Evolutionary conservation across 2,888 invertebrate genomes (phyloP).

Genomic region (Cheilosia vernalis): DNA sequence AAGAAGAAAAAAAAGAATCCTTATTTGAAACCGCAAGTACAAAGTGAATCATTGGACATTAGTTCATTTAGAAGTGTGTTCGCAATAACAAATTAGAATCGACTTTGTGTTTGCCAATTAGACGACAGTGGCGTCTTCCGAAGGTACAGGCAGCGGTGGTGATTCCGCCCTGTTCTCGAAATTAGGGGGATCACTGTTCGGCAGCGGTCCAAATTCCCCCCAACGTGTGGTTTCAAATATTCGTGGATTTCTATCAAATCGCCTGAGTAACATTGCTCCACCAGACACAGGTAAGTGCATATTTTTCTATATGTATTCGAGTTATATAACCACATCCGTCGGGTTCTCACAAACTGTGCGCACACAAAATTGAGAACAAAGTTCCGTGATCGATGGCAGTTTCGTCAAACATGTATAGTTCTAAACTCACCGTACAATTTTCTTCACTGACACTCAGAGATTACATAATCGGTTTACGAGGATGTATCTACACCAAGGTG

Average conservation of each 20-base stretch:
- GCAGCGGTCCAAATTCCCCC: slow-evolving; percentile 87
- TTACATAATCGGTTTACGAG: slow-evolving; percentile 48
- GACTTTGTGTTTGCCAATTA: slow-evolving; percentile 57
- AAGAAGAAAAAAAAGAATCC: slow-evolving; percentile 41
- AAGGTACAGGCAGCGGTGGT: slow-evolving; percentile 84
- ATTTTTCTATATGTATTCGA: slow-evolving; percentile 16
- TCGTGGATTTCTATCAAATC: slow-evolving; percentile 88
- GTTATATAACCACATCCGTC: slow-evolving; percentile 38
- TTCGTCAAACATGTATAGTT: neutral
- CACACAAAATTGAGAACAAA: neutral
- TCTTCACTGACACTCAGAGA: slow-evolving; percentile 11
- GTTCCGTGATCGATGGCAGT: slow-evolving; percentile 37
- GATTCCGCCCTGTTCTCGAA: slow-evolving; percentile 86
- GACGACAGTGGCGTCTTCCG: slow-evolving; percentile 84
- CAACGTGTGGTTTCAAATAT: slow-evolving; percentile 89
- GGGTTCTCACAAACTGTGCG: slow-evolving; percentile 15
- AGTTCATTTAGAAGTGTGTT: slow-evolving; percentile 48
- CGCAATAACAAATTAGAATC: slow-evolving; percentile 44
- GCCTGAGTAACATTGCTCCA: slow-evolving; percentile 87
- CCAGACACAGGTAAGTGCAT: slow-evolving; percentile 88
- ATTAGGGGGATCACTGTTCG: slow-evolving; percentile 88
- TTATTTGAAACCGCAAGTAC: slow-evolving; percentile 57
- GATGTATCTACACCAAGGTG: slow-evolving; percentile 20
- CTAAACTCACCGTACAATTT: slow-evolving; percentile 22
- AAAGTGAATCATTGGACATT: slow-evolving; percentile 54